phyloP scores from a whole-genome alignment of 2,888 invertebrate genomes.

The Agrochola lychnidis region DNA sequence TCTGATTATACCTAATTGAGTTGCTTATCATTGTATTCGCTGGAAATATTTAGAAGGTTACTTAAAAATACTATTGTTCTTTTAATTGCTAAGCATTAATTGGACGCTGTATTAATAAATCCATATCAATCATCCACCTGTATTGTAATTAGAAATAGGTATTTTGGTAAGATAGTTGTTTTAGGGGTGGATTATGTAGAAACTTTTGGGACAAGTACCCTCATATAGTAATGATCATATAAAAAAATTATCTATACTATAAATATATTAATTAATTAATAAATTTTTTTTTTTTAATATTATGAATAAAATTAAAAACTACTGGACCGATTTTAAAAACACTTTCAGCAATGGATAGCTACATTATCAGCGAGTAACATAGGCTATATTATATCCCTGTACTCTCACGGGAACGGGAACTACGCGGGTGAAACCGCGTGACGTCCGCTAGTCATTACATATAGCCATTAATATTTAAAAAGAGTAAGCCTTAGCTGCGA shows the following conservation, averaged over 20 bases:
- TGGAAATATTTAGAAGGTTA: constrained; percentile 5
- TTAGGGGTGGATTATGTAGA: background rate
- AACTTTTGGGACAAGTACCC: background rate
- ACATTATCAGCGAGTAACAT: too few relatives aligned
- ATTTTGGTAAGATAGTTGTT: background rate
- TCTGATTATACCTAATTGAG: constrained; percentile 5
- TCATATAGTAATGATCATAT: too few relatives aligned
- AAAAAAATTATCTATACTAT: too few relatives aligned
- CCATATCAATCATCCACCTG: background rate
- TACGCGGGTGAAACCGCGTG: too few relatives aligned
- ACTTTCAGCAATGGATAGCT: too few relatives aligned
- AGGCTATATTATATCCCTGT: too few relatives aligned
- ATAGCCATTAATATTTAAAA: background rate
- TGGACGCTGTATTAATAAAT: background rate
- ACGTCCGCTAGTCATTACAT: too few relatives aligned
- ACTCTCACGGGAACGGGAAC: too few relatives aligned
- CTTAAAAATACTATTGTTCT: constrained; percentile 9
- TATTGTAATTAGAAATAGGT: background rate
- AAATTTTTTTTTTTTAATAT: too few relatives aligned
- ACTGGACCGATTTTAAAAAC: too few relatives aligned
- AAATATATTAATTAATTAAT: too few relatives aligned
- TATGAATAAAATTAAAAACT: too few relatives aligned
- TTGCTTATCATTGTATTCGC: constrained; percentile 5
- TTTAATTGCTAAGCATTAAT: background rate
- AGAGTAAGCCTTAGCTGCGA: background rate